phyloP scores from a whole-genome alignment of 2,113 vertebrate species.

The Sterrhoptilus dennistouni region DNA sequence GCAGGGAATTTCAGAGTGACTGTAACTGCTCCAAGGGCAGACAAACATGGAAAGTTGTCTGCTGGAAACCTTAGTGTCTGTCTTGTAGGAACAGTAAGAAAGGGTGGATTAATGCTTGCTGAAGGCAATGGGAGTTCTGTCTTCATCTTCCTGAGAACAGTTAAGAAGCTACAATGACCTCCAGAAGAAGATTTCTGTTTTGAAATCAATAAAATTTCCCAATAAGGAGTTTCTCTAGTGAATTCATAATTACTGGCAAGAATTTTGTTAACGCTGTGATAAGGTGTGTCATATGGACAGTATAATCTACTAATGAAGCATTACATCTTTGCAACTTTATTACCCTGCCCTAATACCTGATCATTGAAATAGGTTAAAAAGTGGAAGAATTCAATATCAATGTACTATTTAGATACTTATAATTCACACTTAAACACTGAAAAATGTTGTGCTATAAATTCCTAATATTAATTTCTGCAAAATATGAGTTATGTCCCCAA shows the following conservation, averaged over 20 bases:
- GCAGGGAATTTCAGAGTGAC: background rate
- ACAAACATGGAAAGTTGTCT: background rate
- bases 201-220: background rate
- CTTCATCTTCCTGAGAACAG: background rate
- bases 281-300: background rate
- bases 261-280: background rate
- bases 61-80: background rate
- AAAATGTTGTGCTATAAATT: background rate
- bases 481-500: background rate
- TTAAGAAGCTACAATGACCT: background rate
- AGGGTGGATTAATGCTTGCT: background rate
- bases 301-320: conserved; percentile 23
- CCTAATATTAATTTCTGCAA: background rate
- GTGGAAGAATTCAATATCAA: background rate
- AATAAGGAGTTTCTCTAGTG: background rate
- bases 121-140: background rate
- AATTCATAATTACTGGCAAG: background rate
- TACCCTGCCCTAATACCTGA: conserved; percentile 11
- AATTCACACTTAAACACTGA: background rate
- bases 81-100: background rate
- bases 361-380: background rate
- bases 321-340: conserved; percentile 16
- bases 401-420: background rate
- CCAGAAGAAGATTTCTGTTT: background rate
- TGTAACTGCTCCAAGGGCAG: background rate